Evolutionary conservation across 2,888 invertebrate genomes (phyloP).

Genomic region (Cheilosia scutellata): DNA sequence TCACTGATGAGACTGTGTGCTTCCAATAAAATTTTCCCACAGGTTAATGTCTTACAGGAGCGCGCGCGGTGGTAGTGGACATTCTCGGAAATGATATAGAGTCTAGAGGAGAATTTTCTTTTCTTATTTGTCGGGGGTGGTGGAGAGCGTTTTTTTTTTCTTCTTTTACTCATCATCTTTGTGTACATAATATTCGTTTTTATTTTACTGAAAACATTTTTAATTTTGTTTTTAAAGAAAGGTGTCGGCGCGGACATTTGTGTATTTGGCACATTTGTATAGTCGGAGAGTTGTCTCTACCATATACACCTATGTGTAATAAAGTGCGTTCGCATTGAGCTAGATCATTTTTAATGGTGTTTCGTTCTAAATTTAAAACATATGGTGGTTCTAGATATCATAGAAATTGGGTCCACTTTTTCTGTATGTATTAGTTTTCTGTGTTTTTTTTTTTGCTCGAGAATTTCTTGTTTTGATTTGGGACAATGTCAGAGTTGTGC

Average conservation of each 20-base stretch:
- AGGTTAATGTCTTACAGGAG: slow-evolving; percentile 62
- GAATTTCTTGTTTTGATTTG: slow-evolving; percentile 35
- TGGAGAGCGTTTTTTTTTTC: slow-evolving; percentile 7
- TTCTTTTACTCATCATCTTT: not conserved
- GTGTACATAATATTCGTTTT: slow-evolving; percentile 13
- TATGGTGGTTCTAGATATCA: slow-evolving; percentile 42
- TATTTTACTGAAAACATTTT: slow-evolving; percentile 26
- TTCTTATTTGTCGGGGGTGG: slow-evolving; percentile 33
- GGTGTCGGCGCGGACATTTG: slow-evolving; percentile 37
- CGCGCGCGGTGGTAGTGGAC: slow-evolving; percentile 22
- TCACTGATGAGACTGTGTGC: slow-evolving; percentile 70
- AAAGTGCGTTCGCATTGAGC: slow-evolving; percentile 68
- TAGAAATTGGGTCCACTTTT: slow-evolving; percentile 20
- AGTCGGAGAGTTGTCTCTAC: slow-evolving; percentile 16
- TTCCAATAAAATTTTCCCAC: slow-evolving; percentile 70
- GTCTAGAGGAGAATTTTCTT: slow-evolving; percentile 43
- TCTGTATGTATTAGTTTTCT: not conserved
- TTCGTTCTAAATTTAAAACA: slow-evolving; percentile 62
- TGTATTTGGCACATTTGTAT: slow-evolving; percentile 41
- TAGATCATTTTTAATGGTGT: slow-evolving; percentile 57
- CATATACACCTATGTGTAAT: slow-evolving; percentile 60
- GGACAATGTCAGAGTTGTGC: slow-evolving; percentile 66
- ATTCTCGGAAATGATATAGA: slow-evolving; percentile 55
- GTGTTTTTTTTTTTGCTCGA: slow-evolving; percentile 13
- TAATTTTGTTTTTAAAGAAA: slow-evolving; percentile 21